Base-by-base conservation (phyloP, 2,888 invertebrate genomes). In the Buathra laborator region DNA sequence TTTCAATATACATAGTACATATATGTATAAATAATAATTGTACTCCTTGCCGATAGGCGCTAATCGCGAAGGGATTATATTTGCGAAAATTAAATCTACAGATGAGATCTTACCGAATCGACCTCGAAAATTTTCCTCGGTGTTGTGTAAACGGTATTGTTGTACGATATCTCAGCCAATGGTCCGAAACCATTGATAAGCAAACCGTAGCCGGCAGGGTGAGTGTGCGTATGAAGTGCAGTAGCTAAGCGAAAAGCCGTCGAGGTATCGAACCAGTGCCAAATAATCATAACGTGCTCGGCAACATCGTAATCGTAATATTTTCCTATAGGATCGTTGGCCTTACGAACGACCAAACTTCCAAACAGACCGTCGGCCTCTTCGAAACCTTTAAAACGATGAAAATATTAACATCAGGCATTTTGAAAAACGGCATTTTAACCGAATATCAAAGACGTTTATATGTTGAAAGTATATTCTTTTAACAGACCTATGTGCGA, bases 271-370 rank as follows among this genome's bases (percentile, higher is more conserved):
- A 89, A 92, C 95, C 95, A 95, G 88, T 95, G 95, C 89, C 94
- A 94, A 62, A 95, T 90, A 24, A 94, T 88, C 29, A 95, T 92
- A 24, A 93, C 92, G 89, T 95, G 95, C 79, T 94, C 94, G 3
- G 94, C 93, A 9, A 94, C 90, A 88, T 95, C 95, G 80, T 91
- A 90, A 88, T 95, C 95, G 89, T 95, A 95, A 56, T 91, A 92
- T 51, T 87, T 82, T 4, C 90, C 86, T 16, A 93, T 89, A 29
- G 90, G 86, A 75, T 92, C 91, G 44, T 88, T 83, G 7, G 91
- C 88, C 67, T 91, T 90, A 9, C 94, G 91, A n/a, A 94, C 93
- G 43, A 94, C 90, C 43, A 94, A 88, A 37, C 93, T 89, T 12
- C 94, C 94, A 83, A 93, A 94, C 5, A 94, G 89, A n/a, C 94